Conservation (phyloP, 2,888 invertebrate genomes). For the Ectemnius lituratus region DNA sequence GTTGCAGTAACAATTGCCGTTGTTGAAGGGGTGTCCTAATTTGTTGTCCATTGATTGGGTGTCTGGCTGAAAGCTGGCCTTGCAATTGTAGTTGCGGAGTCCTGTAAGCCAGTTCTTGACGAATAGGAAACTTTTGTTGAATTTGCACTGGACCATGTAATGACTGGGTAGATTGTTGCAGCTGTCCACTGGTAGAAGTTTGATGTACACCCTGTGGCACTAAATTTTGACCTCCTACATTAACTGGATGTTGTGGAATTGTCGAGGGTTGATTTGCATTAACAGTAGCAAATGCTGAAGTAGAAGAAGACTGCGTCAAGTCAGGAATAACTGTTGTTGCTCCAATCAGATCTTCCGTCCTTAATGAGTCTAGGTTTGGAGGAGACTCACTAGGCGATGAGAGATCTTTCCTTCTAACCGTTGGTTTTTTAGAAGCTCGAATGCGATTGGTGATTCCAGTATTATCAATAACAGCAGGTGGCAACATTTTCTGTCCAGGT, state of each 20-base stretch:
- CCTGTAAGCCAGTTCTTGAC: constrained; percentile 72
- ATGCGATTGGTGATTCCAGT: constrained; percentile 67
- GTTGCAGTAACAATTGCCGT: constrained; percentile 65
- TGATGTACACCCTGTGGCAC: constrained; percentile 58
- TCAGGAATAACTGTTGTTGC: constrained; percentile 62
- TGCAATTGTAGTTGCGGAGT: constrained; percentile 64
- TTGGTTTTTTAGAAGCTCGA: constrained; percentile 74
- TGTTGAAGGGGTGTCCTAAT: constrained; percentile 67
- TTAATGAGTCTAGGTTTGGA: constrained; percentile 72
- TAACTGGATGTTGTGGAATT: constrained; percentile 64
- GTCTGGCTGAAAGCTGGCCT: constrained; percentile 69
- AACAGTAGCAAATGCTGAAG: constrained; percentile 74
- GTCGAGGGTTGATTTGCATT: constrained; percentile 71
- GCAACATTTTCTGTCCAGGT: constrained; percentile 72
- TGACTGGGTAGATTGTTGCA: constrained; percentile 57
- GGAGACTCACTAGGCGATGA: constrained; percentile 69
- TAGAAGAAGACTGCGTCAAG: constrained; percentile 61
- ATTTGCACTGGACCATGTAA: constrained; percentile 74
- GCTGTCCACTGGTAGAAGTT: constrained; percentile 50
- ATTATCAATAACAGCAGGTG: constrained; percentile 71
- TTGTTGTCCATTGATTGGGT: constrained; percentile 74
- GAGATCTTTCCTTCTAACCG: constrained; percentile 74
- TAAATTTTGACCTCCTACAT: constrained; percentile 54
- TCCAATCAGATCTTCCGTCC: constrained; percentile 73
- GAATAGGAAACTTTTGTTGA: constrained; percentile 73